These are phyloP conservation scores for Phocoena phocoena DNA, from an alignment of 2,113 vertebrate genomes.

Conservation along the genomic window DNA sequence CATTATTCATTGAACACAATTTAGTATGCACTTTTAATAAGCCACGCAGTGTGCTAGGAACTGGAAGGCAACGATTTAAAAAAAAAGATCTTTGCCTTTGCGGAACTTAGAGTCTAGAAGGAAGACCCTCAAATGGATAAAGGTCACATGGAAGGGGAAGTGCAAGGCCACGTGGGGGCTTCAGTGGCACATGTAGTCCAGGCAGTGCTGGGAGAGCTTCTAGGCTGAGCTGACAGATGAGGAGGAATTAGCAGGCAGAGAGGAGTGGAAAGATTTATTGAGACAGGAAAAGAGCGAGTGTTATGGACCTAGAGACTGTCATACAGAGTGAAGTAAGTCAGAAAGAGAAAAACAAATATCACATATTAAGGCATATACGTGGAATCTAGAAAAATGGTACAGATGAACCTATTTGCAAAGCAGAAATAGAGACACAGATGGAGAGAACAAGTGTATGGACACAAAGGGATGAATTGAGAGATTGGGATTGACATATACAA, in stretches of 20 bases:
- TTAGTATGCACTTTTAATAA: slow-evolving; percentile 35
- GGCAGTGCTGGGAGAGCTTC: not conserved
- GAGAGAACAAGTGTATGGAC: too few species aligned
- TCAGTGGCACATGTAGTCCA: not conserved
- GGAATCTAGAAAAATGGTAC: too few species aligned
- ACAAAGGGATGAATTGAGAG: too few species aligned
- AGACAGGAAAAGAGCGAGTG: not conserved
- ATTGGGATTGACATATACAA: too few species aligned
- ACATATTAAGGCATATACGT: too few species aligned
- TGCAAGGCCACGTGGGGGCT: not conserved
- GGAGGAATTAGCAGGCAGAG: not conserved
- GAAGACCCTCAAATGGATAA: not conserved
- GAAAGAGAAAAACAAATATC: too few species aligned
- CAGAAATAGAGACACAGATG: too few species aligned
- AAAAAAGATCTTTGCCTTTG: not conserved
- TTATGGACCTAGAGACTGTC: too few species aligned
- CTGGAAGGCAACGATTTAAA: not conserved
- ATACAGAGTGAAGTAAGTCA: too few species aligned
- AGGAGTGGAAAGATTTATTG: not conserved
- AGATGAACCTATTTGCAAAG: too few species aligned
- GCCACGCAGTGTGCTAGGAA: slow-evolving; percentile 7
- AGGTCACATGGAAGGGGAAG: not conserved
- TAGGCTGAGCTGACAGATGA: not conserved
- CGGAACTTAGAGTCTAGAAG: not conserved
- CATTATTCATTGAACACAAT: slow-evolving; percentile 45